Percentiles rank a stretch among this genome's conserved stretches.
These are phyloP conservation scores for Geotria australis DNA, from an alignment of 2,797 vertebrate genomes.

Conservation along the genomic window DNA sequence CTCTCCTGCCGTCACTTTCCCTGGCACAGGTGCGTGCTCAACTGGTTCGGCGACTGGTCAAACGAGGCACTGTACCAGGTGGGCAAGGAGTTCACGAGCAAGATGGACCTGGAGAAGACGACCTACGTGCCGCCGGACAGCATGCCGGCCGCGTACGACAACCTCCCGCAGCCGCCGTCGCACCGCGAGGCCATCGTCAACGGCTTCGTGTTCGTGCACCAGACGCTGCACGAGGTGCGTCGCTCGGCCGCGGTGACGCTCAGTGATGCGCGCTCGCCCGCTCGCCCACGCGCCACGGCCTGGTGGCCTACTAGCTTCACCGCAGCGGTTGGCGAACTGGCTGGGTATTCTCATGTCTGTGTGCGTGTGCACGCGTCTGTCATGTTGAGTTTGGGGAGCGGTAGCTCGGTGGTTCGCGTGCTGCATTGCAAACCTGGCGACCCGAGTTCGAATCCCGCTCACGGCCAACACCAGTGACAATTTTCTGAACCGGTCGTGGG, in stretches of 20 bases:
- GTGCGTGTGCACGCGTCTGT: not conserved
- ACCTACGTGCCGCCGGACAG: conserved; percentile 89
- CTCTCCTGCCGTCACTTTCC: too few relatives aligned
- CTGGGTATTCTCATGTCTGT: not conserved
- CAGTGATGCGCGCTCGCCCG: too few relatives aligned
- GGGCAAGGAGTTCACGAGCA: conserved; percentile 93
- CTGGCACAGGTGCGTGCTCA: conserved; percentile 51
- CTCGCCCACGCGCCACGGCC: too few relatives aligned
- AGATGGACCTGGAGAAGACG: conserved; percentile 97
- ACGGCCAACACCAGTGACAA: too few relatives aligned
- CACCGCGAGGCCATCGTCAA: conserved; percentile 92
- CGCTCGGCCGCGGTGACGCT: not conserved
- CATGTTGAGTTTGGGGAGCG: too few relatives aligned
- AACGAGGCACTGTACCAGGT: conserved; percentile 92
- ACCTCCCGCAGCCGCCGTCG: conserved; percentile 55
- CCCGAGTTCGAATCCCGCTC: too few relatives aligned
- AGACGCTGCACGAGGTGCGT: conserved; percentile 76
- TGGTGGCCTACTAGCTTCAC: not conserved
- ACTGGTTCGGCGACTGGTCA: conserved; percentile 99
- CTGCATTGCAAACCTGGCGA: too few relatives aligned
- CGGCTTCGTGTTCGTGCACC: conserved; percentile 88
- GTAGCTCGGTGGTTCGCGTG: too few relatives aligned
- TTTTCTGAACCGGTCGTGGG: too few relatives aligned
- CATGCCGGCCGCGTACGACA: conserved; percentile 85
- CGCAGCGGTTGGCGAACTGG: too few relatives aligned